Percentiles rank a stretch among this genome's conserved stretches.
Conservation (phyloP, 2,797 vertebrate genomes). For the Acanthurus tractus region DNA sequence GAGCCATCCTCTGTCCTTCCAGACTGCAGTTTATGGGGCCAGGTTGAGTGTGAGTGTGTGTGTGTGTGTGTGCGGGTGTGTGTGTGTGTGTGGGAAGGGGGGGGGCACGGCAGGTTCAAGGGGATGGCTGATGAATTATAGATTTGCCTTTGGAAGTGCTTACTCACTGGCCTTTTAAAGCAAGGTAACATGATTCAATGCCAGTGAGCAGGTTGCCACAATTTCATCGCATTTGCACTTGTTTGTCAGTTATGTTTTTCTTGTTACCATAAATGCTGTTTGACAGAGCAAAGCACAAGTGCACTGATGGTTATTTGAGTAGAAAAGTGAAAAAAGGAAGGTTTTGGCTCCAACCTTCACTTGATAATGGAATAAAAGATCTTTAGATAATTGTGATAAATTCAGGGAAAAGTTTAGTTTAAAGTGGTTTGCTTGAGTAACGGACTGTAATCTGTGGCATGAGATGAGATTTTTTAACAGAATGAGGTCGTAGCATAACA, state of each 20-base stretch:
- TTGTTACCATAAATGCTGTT: constrained; percentile 51
- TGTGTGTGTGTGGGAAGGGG: not conserved
- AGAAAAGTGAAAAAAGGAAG: not conserved
- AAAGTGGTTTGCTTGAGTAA: constrained; percentile 10
- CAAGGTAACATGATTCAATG: constrained; percentile 67
- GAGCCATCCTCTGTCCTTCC: constrained; percentile 77
- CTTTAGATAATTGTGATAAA: constrained; percentile 5
- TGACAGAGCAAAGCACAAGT: constrained; percentile 20
- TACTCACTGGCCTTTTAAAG: constrained; percentile 81
- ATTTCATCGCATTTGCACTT: constrained; percentile 70
- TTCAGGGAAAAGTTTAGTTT: not conserved
- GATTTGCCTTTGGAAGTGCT: constrained; percentile 83
- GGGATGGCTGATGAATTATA: constrained; percentile 85
- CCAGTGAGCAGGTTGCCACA: constrained; percentile 63
- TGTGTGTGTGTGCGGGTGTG: too few relatives aligned
- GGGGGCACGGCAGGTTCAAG: constrained; percentile 76
- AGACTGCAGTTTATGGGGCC: constrained; percentile 79
- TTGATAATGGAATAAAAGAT: not conserved
- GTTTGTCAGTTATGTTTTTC: constrained; percentile 68
- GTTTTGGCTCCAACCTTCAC: constrained; percentile 4
- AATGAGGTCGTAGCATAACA: not conserved
- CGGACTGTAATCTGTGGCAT: constrained; percentile 6
- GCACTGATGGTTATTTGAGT: constrained; percentile 7
- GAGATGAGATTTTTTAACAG: not conserved
- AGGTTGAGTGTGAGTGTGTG: constrained; percentile 42